phyloP scores from a whole-genome alignment of 2,888 invertebrate species.

The Lampropteryx suffumata region DNA sequence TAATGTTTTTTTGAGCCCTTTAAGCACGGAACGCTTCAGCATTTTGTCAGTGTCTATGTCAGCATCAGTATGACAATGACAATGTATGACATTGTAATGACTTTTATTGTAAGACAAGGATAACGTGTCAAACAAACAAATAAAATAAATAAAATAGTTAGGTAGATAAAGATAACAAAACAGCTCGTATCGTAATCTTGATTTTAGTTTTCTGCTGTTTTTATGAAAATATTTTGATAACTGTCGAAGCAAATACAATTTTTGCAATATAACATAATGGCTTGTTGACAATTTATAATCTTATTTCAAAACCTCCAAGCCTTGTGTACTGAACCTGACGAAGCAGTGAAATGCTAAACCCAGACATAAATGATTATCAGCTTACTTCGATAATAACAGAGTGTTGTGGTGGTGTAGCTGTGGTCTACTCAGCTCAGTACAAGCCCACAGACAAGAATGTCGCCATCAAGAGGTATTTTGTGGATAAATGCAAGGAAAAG shows the following conservation, averaged over 20 bases:
- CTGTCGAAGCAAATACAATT: background rate
- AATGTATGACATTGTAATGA: too few relatives aligned
- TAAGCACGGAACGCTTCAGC: too few relatives aligned
- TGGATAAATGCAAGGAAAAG: conserved; percentile 87
- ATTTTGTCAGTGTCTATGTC: too few relatives aligned
- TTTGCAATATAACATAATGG: too few relatives aligned
- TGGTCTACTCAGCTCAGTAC: conserved; percentile 88
- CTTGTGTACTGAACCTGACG: background rate
- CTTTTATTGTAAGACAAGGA: too few relatives aligned
- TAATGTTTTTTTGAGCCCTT: too few relatives aligned
- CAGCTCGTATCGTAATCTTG: too few relatives aligned
- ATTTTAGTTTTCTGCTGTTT: too few relatives aligned
- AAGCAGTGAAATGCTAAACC: conserved; percentile 77
- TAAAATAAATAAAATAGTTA: too few relatives aligned
- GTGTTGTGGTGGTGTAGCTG: conserved; percentile 87
- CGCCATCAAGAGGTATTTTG: conserved; percentile 89
- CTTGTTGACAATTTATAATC: background rate
- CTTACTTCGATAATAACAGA: conserved; percentile 86
- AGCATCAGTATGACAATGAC: too few relatives aligned
- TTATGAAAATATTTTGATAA: conserved; percentile 1
- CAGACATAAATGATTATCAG: conserved; percentile 85
- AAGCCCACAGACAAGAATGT: conserved; percentile 85
- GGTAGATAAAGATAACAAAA: too few relatives aligned
- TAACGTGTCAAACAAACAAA: too few relatives aligned
- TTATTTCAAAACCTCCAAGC: background rate